Base-by-base conservation (phyloP, 2,113 vertebrate species). In the Craseonycteris thonglongyai region DNA sequence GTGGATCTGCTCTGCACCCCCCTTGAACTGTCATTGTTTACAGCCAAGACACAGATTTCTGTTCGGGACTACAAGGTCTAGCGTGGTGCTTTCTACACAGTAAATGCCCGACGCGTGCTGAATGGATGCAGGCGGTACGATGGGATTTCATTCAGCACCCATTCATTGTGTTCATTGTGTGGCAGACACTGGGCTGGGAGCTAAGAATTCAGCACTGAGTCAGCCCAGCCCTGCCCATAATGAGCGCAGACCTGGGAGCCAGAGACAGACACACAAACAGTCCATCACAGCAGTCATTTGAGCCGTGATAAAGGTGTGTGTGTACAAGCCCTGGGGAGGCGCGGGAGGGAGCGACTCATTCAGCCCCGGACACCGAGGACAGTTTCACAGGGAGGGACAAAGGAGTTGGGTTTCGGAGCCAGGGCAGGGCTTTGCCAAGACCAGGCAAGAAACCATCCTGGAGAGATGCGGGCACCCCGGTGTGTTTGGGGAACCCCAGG, bases 351-450 rank as follows among this genome's bases (percentile, higher is more conserved):
- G 63, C 40, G 4, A 69, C 78, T 74, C 94, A 72, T 54, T 88
- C 78, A 21, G 9, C 21, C n/a, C 18, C 7, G 74, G 74, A 49
- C 12, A 8, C 93, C 8, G 15, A 72, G 42, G 61, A 83, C 15
- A 16, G 93, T 95, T 96, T 93, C 97, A 66, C 51, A n/a, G 95
- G 96, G 89, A 97, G 95, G 83, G 86, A 93, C 79, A 28, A 42
- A 9, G 40, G 69, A 51, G 90, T 79, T 13, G 18, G 63, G 42
- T 96, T 91, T 89, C 51, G 0, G 69, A 94, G 88, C 40, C 69
- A 65, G 79, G 95, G 79, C 49, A 35, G 92, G 80, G 45, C 90
- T 91, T 26, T 19, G 79, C 68, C 69, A 28, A 21, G 51, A n/a
- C 3, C 2, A 38, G 49, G 47, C 3, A 61, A 69, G 59, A 28